Evolutionary conservation across 2,797 vertebrate genomes (phyloP).

Genomic region (Argyrosomus regius): DNA sequence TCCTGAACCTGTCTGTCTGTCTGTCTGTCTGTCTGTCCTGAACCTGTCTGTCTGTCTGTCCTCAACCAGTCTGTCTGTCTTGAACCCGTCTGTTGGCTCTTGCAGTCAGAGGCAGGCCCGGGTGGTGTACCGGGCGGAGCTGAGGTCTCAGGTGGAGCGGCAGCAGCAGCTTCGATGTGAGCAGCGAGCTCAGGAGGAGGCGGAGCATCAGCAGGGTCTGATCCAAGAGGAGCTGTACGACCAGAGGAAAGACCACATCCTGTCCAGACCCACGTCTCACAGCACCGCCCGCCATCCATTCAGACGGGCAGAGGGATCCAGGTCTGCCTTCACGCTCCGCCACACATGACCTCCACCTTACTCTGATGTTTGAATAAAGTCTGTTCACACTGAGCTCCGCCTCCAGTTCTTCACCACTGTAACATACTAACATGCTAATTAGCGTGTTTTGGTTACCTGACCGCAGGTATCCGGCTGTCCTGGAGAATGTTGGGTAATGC

Average conservation of each 20-base stretch:
- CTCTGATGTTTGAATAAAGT: too few relatives aligned
- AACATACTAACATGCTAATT: too few relatives aligned
- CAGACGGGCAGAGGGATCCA: constrained; percentile 68
- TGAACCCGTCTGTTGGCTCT: background rate
- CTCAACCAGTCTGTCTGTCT: background rate
- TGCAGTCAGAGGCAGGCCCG: constrained; percentile 77
- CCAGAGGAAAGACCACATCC: constrained; percentile 79
- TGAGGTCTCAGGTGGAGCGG: constrained; percentile 85
- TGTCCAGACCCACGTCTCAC: constrained; percentile 68
- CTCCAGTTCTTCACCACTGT: background rate
- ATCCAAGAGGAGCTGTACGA: constrained; percentile 75
- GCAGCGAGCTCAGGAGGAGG: constrained; percentile 76
- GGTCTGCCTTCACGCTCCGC: background rate
- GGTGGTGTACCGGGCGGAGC: constrained; percentile 83
- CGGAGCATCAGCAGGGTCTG: constrained; percentile 75
- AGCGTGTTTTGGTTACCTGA: too few relatives aligned
- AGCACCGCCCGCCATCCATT: constrained; percentile 80
- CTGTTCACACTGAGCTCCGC: too few relatives aligned
- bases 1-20: background rate
- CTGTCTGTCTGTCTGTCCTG: too few relatives aligned
- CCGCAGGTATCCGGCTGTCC: too few relatives aligned
- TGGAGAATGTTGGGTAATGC: background rate
- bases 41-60: background rate
- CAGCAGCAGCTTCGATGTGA: constrained; percentile 69
- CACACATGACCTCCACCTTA: background rate